Evolutionary conservation across 2,888 invertebrate genomes (phyloP).

Genomic region (Frankliniella intonsa): DNA sequence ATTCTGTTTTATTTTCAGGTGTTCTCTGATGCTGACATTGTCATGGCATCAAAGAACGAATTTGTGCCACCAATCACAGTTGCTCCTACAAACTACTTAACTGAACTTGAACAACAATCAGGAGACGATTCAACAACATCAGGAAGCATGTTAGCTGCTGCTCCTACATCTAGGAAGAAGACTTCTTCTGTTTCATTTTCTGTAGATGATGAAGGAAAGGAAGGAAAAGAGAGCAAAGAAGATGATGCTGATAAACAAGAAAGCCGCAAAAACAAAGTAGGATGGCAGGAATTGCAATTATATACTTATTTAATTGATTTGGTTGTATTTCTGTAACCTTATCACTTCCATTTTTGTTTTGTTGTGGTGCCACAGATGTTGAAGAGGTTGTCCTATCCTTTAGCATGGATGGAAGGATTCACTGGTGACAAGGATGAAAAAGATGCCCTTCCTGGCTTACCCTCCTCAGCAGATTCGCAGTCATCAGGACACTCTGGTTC

Average conservation of each 20-base stretch:
- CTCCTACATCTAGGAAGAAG: slow-evolving; percentile 54
- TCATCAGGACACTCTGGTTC: slow-evolving; percentile 54
- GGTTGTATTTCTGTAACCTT: background rate
- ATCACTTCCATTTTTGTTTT: background rate
- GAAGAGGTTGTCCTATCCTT: slow-evolving; percentile 83
- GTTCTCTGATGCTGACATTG: slow-evolving; percentile 78
- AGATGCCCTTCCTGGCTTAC: slow-evolving; percentile 45
- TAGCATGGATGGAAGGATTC: slow-evolving; percentile 87
- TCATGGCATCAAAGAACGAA: slow-evolving; percentile 65
- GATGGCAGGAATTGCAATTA: slow-evolving; percentile 17
- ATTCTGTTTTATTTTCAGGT: slow-evolving; percentile 47
- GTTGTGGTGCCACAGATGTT: slow-evolving; percentile 65
- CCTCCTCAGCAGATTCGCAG: slow-evolving; percentile 49
- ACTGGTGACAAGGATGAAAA: slow-evolving; percentile 67
- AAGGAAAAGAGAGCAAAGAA: slow-evolving; percentile 47
- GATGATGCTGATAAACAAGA: slow-evolving; percentile 53
- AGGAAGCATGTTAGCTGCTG: slow-evolving; percentile 46
- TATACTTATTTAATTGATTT: background rate
- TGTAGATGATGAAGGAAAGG: slow-evolving; percentile 54
- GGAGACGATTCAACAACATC: slow-evolving; percentile 42
- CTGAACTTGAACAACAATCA: slow-evolving; percentile 52
- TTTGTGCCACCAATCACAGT: slow-evolving; percentile 83
- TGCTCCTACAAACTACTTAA: slow-evolving; percentile 62
- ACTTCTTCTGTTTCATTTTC: slow-evolving; percentile 69
- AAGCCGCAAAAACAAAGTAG: slow-evolving; percentile 71